phyloP scores from a whole-genome alignment of 2,797 vertebrate species.

The Alca torda region DNA sequence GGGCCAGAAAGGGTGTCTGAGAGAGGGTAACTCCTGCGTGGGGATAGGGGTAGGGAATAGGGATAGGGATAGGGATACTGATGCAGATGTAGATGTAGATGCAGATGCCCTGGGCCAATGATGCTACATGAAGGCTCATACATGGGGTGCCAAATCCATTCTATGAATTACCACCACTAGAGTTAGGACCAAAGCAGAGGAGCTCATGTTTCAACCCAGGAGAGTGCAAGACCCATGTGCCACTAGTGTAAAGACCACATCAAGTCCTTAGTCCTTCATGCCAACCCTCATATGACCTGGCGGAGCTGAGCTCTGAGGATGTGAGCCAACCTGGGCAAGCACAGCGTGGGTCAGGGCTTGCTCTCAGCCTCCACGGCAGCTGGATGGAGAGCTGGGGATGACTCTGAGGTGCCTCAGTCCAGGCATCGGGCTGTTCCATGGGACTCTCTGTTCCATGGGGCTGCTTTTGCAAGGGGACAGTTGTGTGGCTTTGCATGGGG shows the following conservation, averaged over 20 bases:
- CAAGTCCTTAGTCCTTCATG: accelerated
- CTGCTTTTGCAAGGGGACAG: not conserved
- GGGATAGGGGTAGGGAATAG: too few species aligned
- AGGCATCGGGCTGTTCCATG: not conserved
- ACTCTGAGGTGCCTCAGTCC: not conserved
- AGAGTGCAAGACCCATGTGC: not conserved
- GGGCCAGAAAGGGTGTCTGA: not conserved
- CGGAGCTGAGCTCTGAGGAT: not conserved
- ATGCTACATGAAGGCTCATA: not conserved
- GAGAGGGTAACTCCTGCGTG: not conserved
- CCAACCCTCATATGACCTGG: not conserved
- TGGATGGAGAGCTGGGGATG: not conserved
- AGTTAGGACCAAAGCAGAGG: not conserved
- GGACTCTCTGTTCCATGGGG: not conserved
- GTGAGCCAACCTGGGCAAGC: not conserved
- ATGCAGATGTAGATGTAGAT: accelerated
- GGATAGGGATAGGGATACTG: not conserved
- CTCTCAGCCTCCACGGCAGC: not conserved
- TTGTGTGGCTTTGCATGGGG: not conserved
- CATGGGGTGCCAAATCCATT: accelerated
- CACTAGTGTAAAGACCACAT: not conserved
- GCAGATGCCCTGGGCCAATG: not conserved
- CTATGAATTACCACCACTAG: not conserved
- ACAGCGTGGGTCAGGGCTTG: accelerated
- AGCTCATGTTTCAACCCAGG: not conserved